These are phyloP conservation scores for Puffinus mauretanicus DNA, from an alignment of 2,113 vertebrate genomes.

Conservation along the genomic window DNA sequence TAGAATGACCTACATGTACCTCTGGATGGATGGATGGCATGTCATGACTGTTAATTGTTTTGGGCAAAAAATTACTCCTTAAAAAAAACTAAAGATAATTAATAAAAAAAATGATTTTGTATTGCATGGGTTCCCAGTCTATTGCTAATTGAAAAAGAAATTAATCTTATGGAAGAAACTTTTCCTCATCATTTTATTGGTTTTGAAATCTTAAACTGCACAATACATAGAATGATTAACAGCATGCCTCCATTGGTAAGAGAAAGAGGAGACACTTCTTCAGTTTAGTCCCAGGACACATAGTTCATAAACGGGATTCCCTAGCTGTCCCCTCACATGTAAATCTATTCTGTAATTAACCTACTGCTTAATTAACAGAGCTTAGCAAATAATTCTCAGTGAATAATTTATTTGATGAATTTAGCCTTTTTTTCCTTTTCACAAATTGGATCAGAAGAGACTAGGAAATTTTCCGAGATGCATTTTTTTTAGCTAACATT, in stretches of 20 bases:
- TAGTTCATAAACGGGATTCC: neutral
- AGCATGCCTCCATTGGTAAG: neutral
- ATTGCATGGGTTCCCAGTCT: neutral
- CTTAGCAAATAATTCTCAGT: neutral
- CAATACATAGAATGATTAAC: neutral
- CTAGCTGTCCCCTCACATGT: neutral
- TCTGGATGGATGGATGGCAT: neutral
- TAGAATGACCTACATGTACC: neutral
- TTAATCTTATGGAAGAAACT: neutral
- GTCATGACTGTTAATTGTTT: neutral
- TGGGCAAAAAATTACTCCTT: neutral
- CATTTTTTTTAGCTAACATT: neutral
- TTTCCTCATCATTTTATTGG: neutral
- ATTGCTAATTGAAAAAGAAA: neutral
- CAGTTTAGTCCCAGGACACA: neutral
- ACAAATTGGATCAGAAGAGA: neutral
- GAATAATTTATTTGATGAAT: neutral
- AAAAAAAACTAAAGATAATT: neutral
- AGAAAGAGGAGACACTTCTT: neutral
- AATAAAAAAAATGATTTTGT: neutral
- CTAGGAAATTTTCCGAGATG: neutral
- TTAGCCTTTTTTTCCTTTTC: neutral
- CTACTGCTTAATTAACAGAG: constrained; percentile 1
- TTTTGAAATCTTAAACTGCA: neutral
- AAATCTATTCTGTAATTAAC: constrained; percentile 22